Evolutionary conservation across 1,140 invertebrate genomes (phyloP), one percentile per base, ranked within the genome.

Genomic region (Drosophila santomea): DNA sequence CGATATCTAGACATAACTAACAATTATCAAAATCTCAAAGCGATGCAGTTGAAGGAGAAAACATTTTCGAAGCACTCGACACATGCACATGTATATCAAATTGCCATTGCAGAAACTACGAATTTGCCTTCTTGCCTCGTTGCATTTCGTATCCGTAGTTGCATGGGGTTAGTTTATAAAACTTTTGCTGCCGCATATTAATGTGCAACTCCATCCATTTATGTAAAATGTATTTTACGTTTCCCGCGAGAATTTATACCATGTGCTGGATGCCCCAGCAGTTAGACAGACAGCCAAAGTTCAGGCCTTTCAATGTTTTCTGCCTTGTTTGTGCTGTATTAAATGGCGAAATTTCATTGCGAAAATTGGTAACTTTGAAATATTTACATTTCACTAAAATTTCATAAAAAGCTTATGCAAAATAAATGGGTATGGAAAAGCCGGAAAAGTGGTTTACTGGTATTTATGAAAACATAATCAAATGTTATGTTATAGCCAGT

Each of bases 151-250:
- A 25, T 25, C 25, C 7, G 43, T 7, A 7, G 41, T 10, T 43
- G 32, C 14, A 28, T 41, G 12, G 38, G 58, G 39, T 15, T 57
- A 62, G 68, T 58, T 78, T 54, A 71, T 74, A 41, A 86, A 88
- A 88, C 50, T 78, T 72, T 75, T 72, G 38, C 64, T 72, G 45
- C 54, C 64, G 58, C 64, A 80, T 89, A 83, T 88, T 88, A 88
- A 89, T 88, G 63, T 80, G 72, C 75, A 66, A 63, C 79, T 79
- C 58, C 51, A 79, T 79, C n/a, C 79, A 83, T 88, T 80, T 89
- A 79, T 83, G 75, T 76, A 80, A 88, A 88, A 84, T 86, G 69
- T 83, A 83, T 83, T 86, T 88, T 88, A 86, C 89, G 76, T 28
- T 57, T 59, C 80, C 83, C 79, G 80, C 84, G 83, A 61, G 83